phyloP scores from a whole-genome alignment of 2,888 invertebrate genomes.

The Sphinx pinastri region DNA sequence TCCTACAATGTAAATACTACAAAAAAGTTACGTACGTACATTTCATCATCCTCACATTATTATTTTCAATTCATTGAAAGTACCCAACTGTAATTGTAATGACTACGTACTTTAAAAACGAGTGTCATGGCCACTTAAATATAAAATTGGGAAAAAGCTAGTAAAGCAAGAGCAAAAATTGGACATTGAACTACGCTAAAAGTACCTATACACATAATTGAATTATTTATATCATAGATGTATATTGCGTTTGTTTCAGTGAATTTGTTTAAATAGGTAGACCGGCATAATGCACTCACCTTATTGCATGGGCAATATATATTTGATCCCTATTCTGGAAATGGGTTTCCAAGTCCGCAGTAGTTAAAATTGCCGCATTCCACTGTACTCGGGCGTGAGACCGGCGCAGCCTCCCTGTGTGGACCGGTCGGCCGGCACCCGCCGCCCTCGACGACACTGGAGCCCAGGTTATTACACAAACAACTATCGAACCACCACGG shows the following conservation, averaged over 20 bases:
- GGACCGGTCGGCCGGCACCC: conserved; percentile 67
- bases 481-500: conserved; percentile 64
- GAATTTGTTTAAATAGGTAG: neutral
- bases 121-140: conserved; percentile 10
- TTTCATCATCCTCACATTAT: too few species aligned
- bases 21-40: too few species aligned
- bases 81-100: conserved; percentile 28
- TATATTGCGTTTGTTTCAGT: neutral
- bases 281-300: conserved; percentile 54
- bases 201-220: neutral
- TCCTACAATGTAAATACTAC: too few species aligned
- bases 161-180: too few species aligned
- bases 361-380: conserved; percentile 84
- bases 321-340: conserved; percentile 71
- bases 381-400: conserved; percentile 78
- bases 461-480: conserved; percentile 68
- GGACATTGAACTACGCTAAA: too few species aligned
- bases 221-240: neutral
- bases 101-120: neutral
- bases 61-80: conserved; percentile 13
- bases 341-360: conserved; percentile 79
- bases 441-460: conserved; percentile 48
- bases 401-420: conserved; percentile 78
- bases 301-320: conserved; percentile 60
- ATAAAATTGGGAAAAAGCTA: neutral